Conservation (phyloP, 64 coral and sea anemone species). For the Montipora cactus region DNA sequence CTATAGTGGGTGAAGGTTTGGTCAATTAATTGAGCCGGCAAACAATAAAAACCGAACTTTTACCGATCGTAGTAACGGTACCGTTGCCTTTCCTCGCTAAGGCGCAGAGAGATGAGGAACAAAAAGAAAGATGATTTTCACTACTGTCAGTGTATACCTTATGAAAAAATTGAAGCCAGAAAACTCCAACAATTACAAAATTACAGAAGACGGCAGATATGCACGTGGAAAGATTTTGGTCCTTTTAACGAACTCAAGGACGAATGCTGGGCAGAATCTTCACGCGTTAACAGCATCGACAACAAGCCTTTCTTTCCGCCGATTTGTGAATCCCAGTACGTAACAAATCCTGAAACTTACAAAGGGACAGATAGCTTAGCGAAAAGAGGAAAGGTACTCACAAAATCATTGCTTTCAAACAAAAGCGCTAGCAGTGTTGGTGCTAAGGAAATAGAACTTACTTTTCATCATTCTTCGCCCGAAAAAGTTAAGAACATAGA, state of each 20-base stretch:
- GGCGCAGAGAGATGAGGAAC: background rate
- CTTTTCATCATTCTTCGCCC: background rate
- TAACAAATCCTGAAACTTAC: background rate
- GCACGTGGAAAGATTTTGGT: slow-evolving; percentile 45
- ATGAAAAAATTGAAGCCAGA: slow-evolving; percentile 70
- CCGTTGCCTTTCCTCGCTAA: background rate
- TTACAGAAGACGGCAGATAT: slow-evolving; percentile 45
- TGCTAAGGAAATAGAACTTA: background rate
- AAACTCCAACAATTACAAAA: slow-evolving; percentile 70
- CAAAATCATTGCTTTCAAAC: background rate
- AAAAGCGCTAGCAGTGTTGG: background rate
- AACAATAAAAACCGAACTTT: no score
- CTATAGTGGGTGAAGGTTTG: no score
- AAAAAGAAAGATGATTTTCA: background rate
- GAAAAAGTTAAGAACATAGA: background rate
- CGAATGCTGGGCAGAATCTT: background rate
- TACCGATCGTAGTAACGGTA: no score
- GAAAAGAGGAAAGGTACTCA: background rate
- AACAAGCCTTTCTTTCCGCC: slow-evolving; percentile 66
- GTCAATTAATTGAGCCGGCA: no score
- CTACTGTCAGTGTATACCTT: slow-evolving; percentile 60
- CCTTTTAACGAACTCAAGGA: slow-evolving; percentile 46
- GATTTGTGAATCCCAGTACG: slow-evolving; percentile 35
- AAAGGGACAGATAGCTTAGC: background rate
- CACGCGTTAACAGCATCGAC: background rate